phyloP scores from a whole-genome alignment of 2,113 vertebrate genomes.

The Ciconia maguari region DNA sequence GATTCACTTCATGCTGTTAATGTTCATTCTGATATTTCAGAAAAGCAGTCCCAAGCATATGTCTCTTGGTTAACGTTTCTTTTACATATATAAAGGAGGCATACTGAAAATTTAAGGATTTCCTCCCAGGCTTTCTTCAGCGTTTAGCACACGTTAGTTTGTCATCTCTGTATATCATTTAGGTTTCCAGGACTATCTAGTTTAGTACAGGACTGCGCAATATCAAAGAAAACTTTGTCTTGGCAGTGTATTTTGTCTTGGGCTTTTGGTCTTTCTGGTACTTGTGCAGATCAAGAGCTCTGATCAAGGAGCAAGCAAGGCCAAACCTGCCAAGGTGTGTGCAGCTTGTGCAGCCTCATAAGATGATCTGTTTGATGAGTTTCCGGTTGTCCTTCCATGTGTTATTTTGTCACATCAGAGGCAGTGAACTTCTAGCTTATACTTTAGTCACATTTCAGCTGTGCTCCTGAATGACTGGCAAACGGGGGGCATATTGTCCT shows the following conservation, averaged over 20 bases:
- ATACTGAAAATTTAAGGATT: background rate
- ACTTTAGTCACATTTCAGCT: background rate
- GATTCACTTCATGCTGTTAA: background rate
- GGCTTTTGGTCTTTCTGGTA: background rate
- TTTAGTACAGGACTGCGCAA: background rate
- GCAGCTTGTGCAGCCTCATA: background rate
- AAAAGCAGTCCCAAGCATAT: background rate
- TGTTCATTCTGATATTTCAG: background rate
- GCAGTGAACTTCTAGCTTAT: background rate
- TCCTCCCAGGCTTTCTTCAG: background rate
- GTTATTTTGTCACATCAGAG: background rate
- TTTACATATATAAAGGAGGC: background rate
- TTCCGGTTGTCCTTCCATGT: background rate
- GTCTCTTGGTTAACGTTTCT: background rate
- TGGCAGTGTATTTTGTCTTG: background rate
- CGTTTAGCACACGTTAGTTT: background rate
- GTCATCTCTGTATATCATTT: background rate
- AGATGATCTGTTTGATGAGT: background rate
- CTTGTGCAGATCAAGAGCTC: background rate
- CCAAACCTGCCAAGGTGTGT: background rate
- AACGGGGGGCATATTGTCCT: background rate
- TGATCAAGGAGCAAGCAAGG: background rate
- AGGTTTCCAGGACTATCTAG: background rate
- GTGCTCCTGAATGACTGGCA: background rate
- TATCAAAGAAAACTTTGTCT: background rate